These are phyloP conservation scores for Drosophila nannoptera DNA, from an alignment of 1,140 invertebrate genomes.

Conservation along the genomic window DNA sequence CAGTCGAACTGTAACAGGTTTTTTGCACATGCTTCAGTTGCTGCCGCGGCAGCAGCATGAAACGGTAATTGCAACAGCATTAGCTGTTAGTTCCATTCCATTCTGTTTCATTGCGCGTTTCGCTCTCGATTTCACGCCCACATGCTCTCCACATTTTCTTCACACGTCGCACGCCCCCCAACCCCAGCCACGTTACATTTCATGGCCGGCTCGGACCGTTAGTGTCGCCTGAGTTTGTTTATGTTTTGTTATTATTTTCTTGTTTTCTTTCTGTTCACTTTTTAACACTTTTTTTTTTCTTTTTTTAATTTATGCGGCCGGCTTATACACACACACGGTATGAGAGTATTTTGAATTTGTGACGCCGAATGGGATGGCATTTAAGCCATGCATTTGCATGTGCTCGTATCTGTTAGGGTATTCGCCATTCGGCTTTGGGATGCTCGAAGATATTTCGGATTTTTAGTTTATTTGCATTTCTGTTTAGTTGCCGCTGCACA, in stretches of 20 bases:
- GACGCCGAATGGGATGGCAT: background rate
- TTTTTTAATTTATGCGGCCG: constrained; percentile 57
- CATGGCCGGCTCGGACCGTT: constrained; percentile 25
- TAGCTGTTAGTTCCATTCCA: constrained; percentile 38
- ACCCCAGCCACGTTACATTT: constrained; percentile 8
- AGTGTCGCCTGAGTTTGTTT: constrained; percentile 41
- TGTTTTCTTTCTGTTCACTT: constrained; percentile 11
- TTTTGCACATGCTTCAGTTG: constrained; percentile 3
- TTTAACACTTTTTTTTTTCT: constrained; percentile 26
- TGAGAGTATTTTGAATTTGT: background rate
- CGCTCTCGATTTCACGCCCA: constrained; percentile 46
- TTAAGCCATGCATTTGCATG: background rate
- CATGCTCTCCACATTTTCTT: constrained; percentile 25
- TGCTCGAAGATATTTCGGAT: constrained; percentile 7
- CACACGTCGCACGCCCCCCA: constrained; percentile 1
- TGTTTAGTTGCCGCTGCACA: constrained; percentile 32
- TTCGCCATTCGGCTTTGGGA: constrained; percentile 12
- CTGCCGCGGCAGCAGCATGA: constrained; percentile 4
- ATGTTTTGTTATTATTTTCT: constrained; percentile 19
- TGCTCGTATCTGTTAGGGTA: background rate
- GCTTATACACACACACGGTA: constrained; percentile 42
- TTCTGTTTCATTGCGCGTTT: constrained; percentile 36
- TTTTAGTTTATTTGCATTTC: constrained; percentile 46
- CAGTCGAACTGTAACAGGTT: constrained; percentile 49
- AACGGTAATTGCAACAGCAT: constrained; percentile 36